Conservation (phyloP, 35 echinoderm and acorn worm genomes). For the Ophioderma brevispina region DNA sequence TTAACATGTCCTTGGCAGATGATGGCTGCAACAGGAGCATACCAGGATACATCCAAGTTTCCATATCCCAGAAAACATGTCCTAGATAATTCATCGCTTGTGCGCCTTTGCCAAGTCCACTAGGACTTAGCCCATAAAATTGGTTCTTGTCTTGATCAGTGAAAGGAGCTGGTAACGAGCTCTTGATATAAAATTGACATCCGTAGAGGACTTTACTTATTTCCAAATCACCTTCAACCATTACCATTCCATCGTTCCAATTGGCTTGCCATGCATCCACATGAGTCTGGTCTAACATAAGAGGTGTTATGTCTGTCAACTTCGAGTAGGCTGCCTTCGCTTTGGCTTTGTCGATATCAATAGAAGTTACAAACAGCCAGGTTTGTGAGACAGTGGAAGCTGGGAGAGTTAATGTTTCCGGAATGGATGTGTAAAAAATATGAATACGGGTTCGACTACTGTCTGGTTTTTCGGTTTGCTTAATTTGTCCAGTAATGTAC, state of each 20-base stretch:
- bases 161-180: neutral
- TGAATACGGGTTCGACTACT: neutral
- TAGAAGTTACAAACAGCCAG: neutral
- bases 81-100: neutral
- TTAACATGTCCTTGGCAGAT: conserved; percentile 53
- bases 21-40: conserved; percentile 65
- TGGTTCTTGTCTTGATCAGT: neutral
- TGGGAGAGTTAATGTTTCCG: neutral
- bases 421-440: neutral
- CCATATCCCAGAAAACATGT: conserved; percentile 82
- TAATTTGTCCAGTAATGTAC: neutral
- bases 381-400: neutral
- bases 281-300: neutral
- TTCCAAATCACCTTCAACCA: neutral
- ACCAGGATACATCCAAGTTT: conserved; percentile 85
- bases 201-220: neutral
- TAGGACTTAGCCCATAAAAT: neutral
- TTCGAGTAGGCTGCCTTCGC: neutral
- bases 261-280: neutral
- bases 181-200: neutral
- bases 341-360: neutral
- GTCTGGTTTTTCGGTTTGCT: neutral
- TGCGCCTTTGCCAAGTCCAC: neutral
- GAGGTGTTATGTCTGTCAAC: neutral
- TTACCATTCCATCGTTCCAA: neutral